Base-by-base conservation (phyloP, 2,888 invertebrate species). In the Hipparchia sbordonii region DNA sequence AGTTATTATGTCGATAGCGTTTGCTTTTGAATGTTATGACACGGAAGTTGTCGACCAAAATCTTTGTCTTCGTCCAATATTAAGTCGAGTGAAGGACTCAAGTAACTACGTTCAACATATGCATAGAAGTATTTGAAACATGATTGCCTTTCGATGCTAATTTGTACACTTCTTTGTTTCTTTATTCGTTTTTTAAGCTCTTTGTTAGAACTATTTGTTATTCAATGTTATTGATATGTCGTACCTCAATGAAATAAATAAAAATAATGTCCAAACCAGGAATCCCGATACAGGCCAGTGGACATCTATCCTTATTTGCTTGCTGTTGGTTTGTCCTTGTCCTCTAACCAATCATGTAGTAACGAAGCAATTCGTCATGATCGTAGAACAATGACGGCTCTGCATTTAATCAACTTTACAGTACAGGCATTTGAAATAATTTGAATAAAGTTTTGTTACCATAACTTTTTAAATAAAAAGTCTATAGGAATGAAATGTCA, bases 11-110 rank as follows among this genome's bases (percentile, higher is more conserved):
- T 65, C 65, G 65, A 65, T 65, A 65, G 51, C 12, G 39, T 76
- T 86, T 82, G 80, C 80, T 84, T 83, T 84, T 81, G 80, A 81
- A 65, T 65, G 51, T 83, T 82, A 79, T 79, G 71, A 75, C 72
- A 76, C 80, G 74, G 74, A 74, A 74, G 72, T 68, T 68, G 7
- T 57, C 57, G 23, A 13, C 23, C 80, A 80, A 82, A 82, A 79
- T 80, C 74, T 72, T 75, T 69, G 75, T 76, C 77, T 80, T 77
- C 75, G 75, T 75, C 67, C 72, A 23, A 52, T 71, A 60, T 70
- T 48, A 67, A 63, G 70, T 12, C 7, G 13, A 65, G 51, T 7
- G 65, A 65, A 65, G 65, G 65, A 65, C 33, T 33, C 10, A 5
- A 56, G n/a, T 62, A 52, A 65, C 48, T 13, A 33, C 65, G 48